A percentile compares a stretch with the other conserved stretches of the same genome.
Evolutionary conservation across 2,888 invertebrate genomes (phyloP).

Genomic region (Gymnocheta viridis): DNA sequence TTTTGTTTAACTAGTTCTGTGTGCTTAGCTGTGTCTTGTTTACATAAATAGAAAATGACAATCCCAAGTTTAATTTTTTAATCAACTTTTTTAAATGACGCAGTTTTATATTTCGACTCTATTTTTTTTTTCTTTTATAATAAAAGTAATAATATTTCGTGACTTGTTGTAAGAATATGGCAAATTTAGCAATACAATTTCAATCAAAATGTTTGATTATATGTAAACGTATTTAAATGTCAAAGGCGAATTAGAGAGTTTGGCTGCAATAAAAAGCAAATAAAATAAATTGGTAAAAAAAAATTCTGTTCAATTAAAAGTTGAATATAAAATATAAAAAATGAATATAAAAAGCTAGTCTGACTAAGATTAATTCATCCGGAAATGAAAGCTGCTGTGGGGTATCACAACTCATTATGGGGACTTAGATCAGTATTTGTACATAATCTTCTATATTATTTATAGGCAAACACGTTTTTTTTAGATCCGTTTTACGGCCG

Average conservation of each 20-base stretch:
- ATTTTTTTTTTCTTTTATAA: conserved; percentile 13
- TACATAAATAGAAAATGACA: conserved; percentile 65
- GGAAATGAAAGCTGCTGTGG: neutral
- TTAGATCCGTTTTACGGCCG: too few species aligned
- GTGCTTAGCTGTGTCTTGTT: conserved; percentile 48
- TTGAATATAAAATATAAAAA: neutral
- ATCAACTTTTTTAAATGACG: conserved; percentile 64
- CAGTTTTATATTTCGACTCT: conserved; percentile 36
- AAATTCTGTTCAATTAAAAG: neutral
- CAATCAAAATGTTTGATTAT: conserved; percentile 36
- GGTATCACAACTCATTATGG: neutral
- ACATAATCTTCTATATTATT: too few species aligned
- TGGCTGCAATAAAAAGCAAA: neutral
- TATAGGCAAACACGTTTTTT: too few species aligned
- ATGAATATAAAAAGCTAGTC: neutral
- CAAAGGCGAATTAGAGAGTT: neutral
- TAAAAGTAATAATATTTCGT: conserved; percentile 67
- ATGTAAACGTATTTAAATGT: conserved; percentile 24
- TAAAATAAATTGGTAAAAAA: too few species aligned
- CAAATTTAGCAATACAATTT: conserved; percentile 2
- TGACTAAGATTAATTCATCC: neutral
- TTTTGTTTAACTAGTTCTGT: conserved; percentile 33
- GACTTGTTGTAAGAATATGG: conserved; percentile 57
- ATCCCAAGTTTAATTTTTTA: conserved; percentile 57
- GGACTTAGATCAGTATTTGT: too few species aligned